Conservation (phyloP, 1,140 invertebrate genomes). For the Spodoptera frugiperda region DNA sequence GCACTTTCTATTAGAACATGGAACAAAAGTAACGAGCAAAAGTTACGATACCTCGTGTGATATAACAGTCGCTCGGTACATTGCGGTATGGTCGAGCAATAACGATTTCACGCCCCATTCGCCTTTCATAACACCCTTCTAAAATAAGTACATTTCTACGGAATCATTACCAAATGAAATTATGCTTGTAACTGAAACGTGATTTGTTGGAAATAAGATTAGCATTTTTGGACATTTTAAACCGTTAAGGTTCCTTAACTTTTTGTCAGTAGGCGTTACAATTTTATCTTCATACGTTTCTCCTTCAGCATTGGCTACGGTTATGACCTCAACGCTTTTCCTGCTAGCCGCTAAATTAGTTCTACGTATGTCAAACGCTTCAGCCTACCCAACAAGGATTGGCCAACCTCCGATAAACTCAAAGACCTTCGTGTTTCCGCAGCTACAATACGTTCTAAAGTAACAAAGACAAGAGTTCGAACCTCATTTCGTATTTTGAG, state of each 20-base stretch:
- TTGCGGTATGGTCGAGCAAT: slow-evolving; percentile 51
- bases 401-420: no score
- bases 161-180: not conserved
- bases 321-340: no score
- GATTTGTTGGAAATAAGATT: not conserved
- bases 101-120: slow-evolving; percentile 63
- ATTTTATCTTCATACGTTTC: no score
- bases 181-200: not conserved
- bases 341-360: no score
- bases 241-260: not conserved
- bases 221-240: not conserved
- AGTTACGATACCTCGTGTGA: slow-evolving; percentile 82
- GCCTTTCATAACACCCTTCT: slow-evolving; percentile 58
- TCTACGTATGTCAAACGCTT: no score
- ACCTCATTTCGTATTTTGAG: slow-evolving; percentile 1
- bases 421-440: no score
- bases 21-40: slow-evolving; percentile 71
- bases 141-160: slow-evolving; percentile 45
- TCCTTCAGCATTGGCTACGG: no score
- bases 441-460: no score
- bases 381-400: no score
- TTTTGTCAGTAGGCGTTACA: no score
- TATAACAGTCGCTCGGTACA: slow-evolving; percentile 64
- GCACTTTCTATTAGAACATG: slow-evolving; percentile 77
- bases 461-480: no score